phyloP scores from a whole-genome alignment of 2,113 vertebrate species.

The Campylomormyrus tamandua region DNA sequence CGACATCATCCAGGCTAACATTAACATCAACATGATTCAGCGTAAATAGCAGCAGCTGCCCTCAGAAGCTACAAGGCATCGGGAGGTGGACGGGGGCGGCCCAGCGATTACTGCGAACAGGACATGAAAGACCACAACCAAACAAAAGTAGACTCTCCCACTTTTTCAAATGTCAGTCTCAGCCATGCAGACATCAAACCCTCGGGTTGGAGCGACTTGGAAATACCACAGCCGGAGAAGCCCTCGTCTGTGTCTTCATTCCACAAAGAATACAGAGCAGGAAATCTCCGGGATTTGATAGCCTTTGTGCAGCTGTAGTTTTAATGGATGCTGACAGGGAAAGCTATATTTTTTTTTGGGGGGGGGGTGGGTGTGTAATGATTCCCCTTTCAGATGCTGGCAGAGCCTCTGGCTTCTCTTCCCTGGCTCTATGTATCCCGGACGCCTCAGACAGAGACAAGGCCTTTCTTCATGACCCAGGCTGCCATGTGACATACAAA shows the following conservation, averaged over 20 bases:
- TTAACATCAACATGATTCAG: neutral
- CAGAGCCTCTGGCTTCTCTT: neutral
- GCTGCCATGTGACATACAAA: neutral
- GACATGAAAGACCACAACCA: neutral
- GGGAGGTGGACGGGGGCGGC: no score
- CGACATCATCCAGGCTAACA: neutral
- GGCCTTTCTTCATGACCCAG: neutral
- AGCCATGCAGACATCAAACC: neutral
- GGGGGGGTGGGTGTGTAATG: neutral
- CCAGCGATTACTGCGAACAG: neutral
- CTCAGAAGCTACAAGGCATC: neutral
- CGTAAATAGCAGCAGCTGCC: neutral
- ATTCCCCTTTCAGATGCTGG: neutral
- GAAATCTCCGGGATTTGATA: constrained; percentile 1
- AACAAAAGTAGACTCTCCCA: neutral
- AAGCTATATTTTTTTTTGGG: neutral
- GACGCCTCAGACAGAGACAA: neutral
- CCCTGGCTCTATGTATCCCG: neutral
- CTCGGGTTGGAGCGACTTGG: neutral
- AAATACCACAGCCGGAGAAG: neutral
- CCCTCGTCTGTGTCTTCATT: neutral
- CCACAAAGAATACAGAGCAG: neutral
- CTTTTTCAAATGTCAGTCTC: constrained; percentile 2
- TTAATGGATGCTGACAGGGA: neutral
- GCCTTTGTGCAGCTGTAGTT: neutral